Percentiles rank a stretch among this genome's conserved stretches.
Conservation (phyloP, 35 echinoderm and acorn worm genomes). For the Holothuria glaberrima region DNA sequence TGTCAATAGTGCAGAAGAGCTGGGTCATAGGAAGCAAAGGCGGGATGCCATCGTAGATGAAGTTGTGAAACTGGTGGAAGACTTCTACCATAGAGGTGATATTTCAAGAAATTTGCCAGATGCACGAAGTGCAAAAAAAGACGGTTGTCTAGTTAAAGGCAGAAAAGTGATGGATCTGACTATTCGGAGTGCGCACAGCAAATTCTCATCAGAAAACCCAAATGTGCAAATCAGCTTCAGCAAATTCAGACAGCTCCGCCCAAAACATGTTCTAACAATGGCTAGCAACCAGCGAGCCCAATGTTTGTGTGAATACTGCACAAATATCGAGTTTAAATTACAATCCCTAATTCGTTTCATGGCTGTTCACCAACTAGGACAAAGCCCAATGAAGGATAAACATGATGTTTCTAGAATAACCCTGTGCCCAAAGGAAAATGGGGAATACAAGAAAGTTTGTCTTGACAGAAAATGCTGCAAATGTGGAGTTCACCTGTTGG, state of each 20-base stretch:
- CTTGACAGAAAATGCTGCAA: background rate
- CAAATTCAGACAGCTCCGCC: slow-evolving; percentile 18
- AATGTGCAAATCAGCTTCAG: background rate
- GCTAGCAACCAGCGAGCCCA: background rate
- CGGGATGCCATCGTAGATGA: background rate
- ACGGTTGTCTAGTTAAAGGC: slow-evolving; percentile 7
- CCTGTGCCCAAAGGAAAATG: background rate
- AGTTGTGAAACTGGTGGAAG: slow-evolving; percentile 11
- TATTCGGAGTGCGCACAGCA: slow-evolving; percentile 12
- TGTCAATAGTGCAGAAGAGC: background rate
- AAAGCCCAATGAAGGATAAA: background rate
- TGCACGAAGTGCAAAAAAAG: slow-evolving; percentile 49
- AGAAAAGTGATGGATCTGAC: slow-evolving; percentile 47
- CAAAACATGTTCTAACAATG: slow-evolving; percentile 53
- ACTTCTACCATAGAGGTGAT: slow-evolving; percentile 45
- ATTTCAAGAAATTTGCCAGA: slow-evolving; percentile 48
- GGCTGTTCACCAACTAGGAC: background rate
- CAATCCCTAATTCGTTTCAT: background rate
- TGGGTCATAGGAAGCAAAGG: slow-evolving; percentile 24
- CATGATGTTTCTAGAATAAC: background rate
- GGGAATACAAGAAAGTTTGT: slow-evolving; percentile 14
- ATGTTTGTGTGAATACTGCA: slow-evolving; percentile 16
- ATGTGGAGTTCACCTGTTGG: background rate
- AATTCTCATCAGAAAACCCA: slow-evolving; percentile 48
- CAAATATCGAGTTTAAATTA: slow-evolving; percentile 24